These are phyloP conservation scores for Otocyon megalotis DNA, from an alignment of 2,113 vertebrate species.

Conservation along the genomic window DNA sequence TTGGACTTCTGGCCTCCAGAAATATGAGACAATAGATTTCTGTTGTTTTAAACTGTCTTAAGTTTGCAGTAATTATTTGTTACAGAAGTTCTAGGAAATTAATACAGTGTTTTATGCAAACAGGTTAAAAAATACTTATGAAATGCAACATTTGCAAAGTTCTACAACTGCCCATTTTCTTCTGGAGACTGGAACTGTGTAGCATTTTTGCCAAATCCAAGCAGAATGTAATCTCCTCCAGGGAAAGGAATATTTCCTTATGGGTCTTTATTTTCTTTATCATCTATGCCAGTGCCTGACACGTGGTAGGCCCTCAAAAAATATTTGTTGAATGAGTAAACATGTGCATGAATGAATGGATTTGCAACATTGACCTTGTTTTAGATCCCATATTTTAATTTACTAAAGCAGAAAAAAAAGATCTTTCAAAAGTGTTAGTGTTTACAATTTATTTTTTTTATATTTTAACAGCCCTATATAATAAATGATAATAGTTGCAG, in stretches of 20 bases:
- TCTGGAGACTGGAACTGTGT: background rate
- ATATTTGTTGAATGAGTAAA: background rate
- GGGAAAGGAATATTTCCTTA: background rate
- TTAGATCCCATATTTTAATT: slow-evolving; percentile 31
- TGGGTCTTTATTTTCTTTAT: slow-evolving; percentile 14
- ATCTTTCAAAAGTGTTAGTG: background rate
- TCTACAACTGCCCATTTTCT: background rate
- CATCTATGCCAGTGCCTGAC: background rate
- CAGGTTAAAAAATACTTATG: background rate
- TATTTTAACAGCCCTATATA: slow-evolving; percentile 30
- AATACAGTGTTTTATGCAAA: background rate
- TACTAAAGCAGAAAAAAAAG: slow-evolving; percentile 28
- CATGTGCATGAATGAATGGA: background rate
- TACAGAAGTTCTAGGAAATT: background rate
- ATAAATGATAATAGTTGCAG: background rate
- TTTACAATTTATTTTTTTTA: slow-evolving; percentile 28
- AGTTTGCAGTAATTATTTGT: slow-evolving; percentile 4
- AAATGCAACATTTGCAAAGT: background rate
- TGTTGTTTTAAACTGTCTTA: background rate
- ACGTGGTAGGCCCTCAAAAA: background rate
- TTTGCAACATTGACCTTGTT: background rate
- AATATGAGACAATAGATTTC: background rate
- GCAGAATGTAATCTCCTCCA: background rate
- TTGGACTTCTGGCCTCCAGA: background rate
- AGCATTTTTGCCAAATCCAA: background rate